Percentiles rank a stretch among this genome's conserved stretches.
phyloP scores from a whole-genome alignment of 2,113 vertebrate genomes.

The Illadopsis cleaveri region DNA sequence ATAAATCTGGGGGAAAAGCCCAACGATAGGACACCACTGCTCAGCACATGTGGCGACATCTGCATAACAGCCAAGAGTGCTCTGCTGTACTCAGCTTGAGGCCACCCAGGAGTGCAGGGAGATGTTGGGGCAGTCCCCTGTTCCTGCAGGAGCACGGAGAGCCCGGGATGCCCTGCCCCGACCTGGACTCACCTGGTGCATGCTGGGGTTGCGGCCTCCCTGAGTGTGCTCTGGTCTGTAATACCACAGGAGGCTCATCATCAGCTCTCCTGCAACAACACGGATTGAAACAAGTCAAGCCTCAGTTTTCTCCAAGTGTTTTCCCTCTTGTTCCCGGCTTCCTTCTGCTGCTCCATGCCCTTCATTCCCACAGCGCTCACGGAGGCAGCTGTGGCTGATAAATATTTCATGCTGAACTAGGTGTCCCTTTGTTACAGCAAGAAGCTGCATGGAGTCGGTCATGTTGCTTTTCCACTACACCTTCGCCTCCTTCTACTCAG shows the following conservation, averaged over 20 bases:
- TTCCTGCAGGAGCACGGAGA: not conserved
- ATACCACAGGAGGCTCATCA: slow-evolving; percentile 99
- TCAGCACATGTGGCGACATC: not conserved
- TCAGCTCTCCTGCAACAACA: slow-evolving; percentile 87
- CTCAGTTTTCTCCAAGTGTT: not conserved
- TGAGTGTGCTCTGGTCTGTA: slow-evolving; percentile 98
- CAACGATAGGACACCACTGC: not conserved
- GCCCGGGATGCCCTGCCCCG: rapidly evolving
- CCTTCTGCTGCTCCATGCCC: not conserved
- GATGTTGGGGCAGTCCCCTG: not conserved
- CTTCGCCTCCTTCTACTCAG: not conserved
- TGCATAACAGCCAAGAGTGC: not conserved
- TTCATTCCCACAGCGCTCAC: not conserved
- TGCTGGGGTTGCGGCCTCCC: slow-evolving; percentile 88
- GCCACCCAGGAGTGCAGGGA: not conserved
- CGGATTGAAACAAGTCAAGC: not conserved
- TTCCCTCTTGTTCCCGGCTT: not conserved
- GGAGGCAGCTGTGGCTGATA: not conserved
- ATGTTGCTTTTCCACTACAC: not conserved
- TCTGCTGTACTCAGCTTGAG: not conserved
- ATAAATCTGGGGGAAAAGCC: not conserved
- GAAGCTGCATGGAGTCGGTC: not conserved
- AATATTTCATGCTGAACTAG: slow-evolving; percentile 28
- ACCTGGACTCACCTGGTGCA: slow-evolving; percentile 88
- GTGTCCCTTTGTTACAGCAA: slow-evolving; percentile 37